Base-by-base conservation (phyloP, 2,113 vertebrate genomes). In the Limanda limanda region DNA sequence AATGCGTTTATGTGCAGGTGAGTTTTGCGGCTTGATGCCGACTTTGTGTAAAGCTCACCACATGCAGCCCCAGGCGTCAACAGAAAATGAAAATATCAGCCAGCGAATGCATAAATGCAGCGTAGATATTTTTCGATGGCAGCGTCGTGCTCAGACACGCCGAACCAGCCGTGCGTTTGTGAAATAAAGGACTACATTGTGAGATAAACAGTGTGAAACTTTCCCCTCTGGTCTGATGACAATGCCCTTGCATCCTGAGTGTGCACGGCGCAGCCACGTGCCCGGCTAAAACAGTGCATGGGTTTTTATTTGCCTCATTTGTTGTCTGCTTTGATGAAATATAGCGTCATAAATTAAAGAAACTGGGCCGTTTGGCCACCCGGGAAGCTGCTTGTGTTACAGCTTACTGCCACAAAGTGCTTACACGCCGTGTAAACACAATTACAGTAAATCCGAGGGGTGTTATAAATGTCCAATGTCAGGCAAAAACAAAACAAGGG, bases 141-240 rank as follows among this genome's bases (percentile, higher is more conserved):
- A 48, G 42, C 18, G 57, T 74, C 71, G 3, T 76, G 85, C 77
- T 69, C 37, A 58, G 62, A 70, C 81, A 80, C 24, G 76, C 66
- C 55, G 69, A 8, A 48, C 12, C 76, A 73, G 85, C 62, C 54
- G 68, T 54, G 23, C 24, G 21, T 14, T 47, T 42, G 8, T 40
- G 59, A 68, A 60, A 56, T 3, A 42, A 52, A 42, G 27, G 23
- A 27, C 37, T 17, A 25, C 2, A 5, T 21, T 2, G 8, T 48
- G 31, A 68, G 48, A 59, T 1, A 66, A 74, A 54, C 21, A 17
- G 3, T 0, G 8, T 23, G 20, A 4, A 23, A 37, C 54, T 9
- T 24, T 35, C 23, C 64, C 20, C 61, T 17, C 9, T 42, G 15
- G 65, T 51, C 60, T 68, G 17, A 27, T 58, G 40, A 42, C 40